Evolutionary conservation across 2,888 invertebrate species (phyloP), one percentile per base, ranked within the genome.

Genomic region (Nebria brevicollis): DNA sequence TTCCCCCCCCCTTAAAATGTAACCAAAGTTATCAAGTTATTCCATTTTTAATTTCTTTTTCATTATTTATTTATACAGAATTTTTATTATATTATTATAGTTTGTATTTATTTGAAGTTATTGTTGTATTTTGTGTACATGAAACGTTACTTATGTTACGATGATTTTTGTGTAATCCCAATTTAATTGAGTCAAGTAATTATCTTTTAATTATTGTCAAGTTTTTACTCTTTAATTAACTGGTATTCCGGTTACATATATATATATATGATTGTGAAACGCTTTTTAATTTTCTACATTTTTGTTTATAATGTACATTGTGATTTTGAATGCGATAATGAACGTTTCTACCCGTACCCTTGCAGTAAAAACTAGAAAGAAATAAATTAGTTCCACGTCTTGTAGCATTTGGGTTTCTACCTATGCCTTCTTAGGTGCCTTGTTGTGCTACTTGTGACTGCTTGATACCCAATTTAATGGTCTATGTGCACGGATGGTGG

Each of bases 11-110:
- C 86, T 85, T 86, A 86, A 85, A 85, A 86, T 86, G 86, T 88
- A 88, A 88, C 89, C 88, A 89, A 89, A 89, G 89, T 89, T 88
- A 87, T 54, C 54, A 86, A 85, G 84, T 86, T 86, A 85, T 86
- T 85, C 82, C 82, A 82, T 87, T 86, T 86, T 88, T 54, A 54
- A 54, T 54, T 54, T 54, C 54, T 54, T 54, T 86, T 87, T 87
- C 86, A 86, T 86, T 87, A 87, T 87, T 87, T 87, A 86, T 87
- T 87, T 84, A 82, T 82, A 83, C 82, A 82, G 74, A 83, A 82
- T 75, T 83, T 81, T 83, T 79, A 82, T 82, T 82, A 78, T 83
- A 82, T 73, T 76, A 80, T 77, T 76, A 82, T 84, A 85, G 84
- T 85, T 83, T 84, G 85, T 85, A 84, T 83, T 83, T 80, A 82